Conservation (phyloP, 2,888 invertebrate species). For the Plemyria rubiginata region DNA sequence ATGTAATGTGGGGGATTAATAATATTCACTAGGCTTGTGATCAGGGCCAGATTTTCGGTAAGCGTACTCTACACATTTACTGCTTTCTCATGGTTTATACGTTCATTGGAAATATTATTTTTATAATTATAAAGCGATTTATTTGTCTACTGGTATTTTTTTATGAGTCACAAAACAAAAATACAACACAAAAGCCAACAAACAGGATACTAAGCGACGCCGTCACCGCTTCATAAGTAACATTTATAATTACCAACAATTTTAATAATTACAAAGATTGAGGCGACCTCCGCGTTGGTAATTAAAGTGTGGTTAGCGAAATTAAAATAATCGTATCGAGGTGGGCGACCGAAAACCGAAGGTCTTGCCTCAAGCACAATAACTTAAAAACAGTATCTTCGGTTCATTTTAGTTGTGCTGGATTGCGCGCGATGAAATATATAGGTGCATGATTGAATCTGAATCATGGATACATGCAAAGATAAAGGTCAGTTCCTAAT, state of each 20-base stretch:
- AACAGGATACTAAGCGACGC: slow-evolving; percentile 40
- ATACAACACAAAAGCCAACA: slow-evolving; percentile 14
- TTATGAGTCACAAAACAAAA: slow-evolving; percentile 11
- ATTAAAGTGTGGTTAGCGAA: slow-evolving; percentile 83
- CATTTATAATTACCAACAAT: slow-evolving; percentile 48
- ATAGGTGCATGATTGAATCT: too few relatives aligned
- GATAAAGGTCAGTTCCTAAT: too few relatives aligned
- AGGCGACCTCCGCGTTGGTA: slow-evolving; percentile 56
- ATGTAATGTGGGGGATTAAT: slow-evolving; percentile 46
- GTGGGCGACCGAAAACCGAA: slow-evolving; percentile 77
- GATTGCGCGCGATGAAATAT: neutral
- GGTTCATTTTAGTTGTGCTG: neutral
- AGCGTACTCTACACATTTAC: neutral
- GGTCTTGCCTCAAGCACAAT: slow-evolving; percentile 52
- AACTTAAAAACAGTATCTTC: slow-evolving; percentile 16
- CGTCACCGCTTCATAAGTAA: slow-evolving; percentile 37
- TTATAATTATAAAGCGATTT: too few relatives aligned
- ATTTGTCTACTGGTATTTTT: neutral
- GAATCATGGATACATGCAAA: too few relatives aligned
- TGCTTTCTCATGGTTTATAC: too few relatives aligned
- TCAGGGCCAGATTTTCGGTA: slow-evolving; percentile 7
- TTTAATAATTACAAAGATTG: slow-evolving; percentile 43
- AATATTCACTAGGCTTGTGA: slow-evolving; percentile 34
- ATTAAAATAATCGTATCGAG: slow-evolving; percentile 78
- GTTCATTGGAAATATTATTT: too few relatives aligned